phyloP scores from a whole-genome alignment of 1,140 invertebrate genomes.

The Mesaphorura yosii region DNA sequence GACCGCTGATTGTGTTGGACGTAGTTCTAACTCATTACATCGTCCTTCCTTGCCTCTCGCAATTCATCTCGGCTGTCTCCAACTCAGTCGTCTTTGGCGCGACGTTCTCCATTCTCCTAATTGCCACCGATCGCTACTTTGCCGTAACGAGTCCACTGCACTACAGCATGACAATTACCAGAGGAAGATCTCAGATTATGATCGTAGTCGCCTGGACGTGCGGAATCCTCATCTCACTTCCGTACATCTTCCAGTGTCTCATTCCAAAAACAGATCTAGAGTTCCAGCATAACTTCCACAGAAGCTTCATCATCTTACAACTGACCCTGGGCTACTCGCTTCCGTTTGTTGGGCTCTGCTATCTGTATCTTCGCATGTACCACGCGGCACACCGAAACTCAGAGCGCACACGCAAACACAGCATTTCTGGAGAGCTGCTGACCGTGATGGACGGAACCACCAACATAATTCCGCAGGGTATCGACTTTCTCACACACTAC shows the following conservation, averaged over 20 bases:
- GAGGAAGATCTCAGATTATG: conserved; percentile 38
- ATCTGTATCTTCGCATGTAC: conserved; percentile 47
- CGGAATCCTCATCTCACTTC: conserved; percentile 35
- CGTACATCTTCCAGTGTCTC: conserved; percentile 19
- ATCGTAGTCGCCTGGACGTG: conserved; percentile 37
- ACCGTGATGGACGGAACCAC: conserved; percentile 30
- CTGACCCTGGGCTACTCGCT: conserved; percentile 39
- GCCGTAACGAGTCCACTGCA: conserved; percentile 46
- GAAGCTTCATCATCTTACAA: conserved; percentile 33
- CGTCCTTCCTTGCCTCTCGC: conserved; percentile 38
- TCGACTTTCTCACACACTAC: conserved; percentile 31
- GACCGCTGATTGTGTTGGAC: conserved; percentile 40
- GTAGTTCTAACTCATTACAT: conserved; percentile 32
- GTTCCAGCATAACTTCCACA: conserved; percentile 18
- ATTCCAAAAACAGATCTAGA: conserved; percentile 4
- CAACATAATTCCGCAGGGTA: conserved; percentile 30
- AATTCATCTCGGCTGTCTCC: conserved; percentile 40
- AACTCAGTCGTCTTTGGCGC: conserved; percentile 26
- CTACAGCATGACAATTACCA: conserved; percentile 42
- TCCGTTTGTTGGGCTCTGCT: conserved; percentile 43
- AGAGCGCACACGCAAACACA: conserved; percentile 44
- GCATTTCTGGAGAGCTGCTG: conserved; percentile 35
- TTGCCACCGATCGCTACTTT: conserved; percentile 44
- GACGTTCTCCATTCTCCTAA: conserved; percentile 43
- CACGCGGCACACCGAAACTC: conserved; percentile 44